These are phyloP conservation scores for Lucilia cuprina DNA, from an alignment of 1,140 invertebrate genomes.

Conservation along the genomic window DNA sequence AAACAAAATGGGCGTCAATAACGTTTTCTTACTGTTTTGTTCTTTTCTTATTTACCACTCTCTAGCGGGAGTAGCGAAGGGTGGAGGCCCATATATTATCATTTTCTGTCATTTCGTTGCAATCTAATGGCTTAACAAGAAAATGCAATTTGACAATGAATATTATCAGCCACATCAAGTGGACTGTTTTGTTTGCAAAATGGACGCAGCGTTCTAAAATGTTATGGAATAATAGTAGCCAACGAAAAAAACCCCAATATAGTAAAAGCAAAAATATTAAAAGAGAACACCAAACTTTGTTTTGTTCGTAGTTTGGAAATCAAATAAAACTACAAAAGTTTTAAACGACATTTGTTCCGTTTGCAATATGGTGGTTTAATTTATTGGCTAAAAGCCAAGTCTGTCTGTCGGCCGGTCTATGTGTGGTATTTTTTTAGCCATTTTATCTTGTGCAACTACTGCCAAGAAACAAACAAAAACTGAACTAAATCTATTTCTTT, in stretches of 20 bases:
- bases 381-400: conserved; percentile 19
- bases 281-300: conserved; percentile 7
- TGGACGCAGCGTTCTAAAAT: neutral
- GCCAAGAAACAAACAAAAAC: neutral
- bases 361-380: conserved; percentile 25
- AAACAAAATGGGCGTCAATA: neutral
- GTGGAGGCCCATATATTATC: neutral
- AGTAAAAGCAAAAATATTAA: too few relatives aligned
- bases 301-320: neutral
- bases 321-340: conserved; percentile 12
- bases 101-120: neutral
- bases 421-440: neutral
- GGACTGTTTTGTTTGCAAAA: neutral
- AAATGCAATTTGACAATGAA: conserved; percentile 15
- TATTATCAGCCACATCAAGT: conserved; percentile 5
- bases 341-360: conserved; percentile 22
- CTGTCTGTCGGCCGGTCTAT: neutral
- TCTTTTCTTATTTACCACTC: neutral
- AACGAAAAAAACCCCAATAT: neutral
- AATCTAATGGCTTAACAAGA: conserved; percentile 1
- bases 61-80: neutral
- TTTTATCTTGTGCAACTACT: neutral
- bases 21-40: neutral
- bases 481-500: neutral
- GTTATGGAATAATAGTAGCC: neutral